phyloP scores from a whole-genome alignment of 1,140 invertebrate species.

The Drosophila miranda region DNA sequence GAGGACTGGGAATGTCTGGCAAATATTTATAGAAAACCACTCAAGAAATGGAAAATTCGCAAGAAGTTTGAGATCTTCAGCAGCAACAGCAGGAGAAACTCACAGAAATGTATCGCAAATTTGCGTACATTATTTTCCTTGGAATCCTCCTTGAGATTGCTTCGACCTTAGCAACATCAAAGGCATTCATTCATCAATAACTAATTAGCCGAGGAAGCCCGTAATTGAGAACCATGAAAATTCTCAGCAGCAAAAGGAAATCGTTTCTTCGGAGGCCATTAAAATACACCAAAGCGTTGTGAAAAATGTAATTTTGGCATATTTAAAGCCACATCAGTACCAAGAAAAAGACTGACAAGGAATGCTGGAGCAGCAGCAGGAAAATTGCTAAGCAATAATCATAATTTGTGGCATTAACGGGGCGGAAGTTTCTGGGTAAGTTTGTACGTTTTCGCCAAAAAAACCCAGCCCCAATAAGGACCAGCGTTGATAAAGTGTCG shows the following conservation, averaged over 20 bases:
- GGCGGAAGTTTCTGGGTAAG: slow-evolving; percentile 26
- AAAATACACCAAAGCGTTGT: slow-evolving; percentile 2
- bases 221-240: slow-evolving; percentile 15
- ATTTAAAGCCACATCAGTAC: slow-evolving; percentile 46
- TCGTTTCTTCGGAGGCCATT: slow-evolving; percentile 4
- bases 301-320: slow-evolving; percentile 38
- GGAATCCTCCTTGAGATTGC: not conserved
- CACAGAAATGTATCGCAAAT: too few relatives aligned
- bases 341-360: too few relatives aligned
- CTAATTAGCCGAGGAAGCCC: slow-evolving; percentile 49
- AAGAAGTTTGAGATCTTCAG: too few relatives aligned
- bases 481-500: slow-evolving; percentile 49
- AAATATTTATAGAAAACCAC: slow-evolving; percentile 38
- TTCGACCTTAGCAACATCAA: slow-evolving; percentile 20
- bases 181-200: slow-evolving; percentile 43
- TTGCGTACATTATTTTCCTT: not conserved
- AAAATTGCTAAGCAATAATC: slow-evolving; percentile 75
- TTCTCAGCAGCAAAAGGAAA: slow-evolving; percentile 34
- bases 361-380: not conserved
- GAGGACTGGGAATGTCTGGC: not conserved
- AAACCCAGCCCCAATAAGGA: not conserved
- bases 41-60: not conserved
- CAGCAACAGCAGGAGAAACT: too few relatives aligned
- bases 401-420: slow-evolving; percentile 72
- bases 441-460: not conserved